Conservation (phyloP, 2,797 vertebrate species). For the Lophotriccus pileatus region DNA sequence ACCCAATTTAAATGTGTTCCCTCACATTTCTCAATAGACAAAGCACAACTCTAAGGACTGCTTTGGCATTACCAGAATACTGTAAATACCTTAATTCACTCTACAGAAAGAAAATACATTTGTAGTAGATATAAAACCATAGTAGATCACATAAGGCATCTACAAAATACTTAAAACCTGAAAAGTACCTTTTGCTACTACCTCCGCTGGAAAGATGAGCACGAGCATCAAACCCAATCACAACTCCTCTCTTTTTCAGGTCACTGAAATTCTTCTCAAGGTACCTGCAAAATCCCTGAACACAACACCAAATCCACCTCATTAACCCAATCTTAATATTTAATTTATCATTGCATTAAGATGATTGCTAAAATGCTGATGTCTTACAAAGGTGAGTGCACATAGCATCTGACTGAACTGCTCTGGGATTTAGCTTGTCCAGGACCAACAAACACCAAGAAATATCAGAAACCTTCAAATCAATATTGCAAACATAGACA, state of each 20-base stretch:
- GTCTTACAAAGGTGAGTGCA: background rate
- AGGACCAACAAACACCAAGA: background rate
- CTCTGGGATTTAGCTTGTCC: background rate
- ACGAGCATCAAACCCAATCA: conserved; percentile 92
- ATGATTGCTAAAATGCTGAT: background rate
- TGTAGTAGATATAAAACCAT: background rate
- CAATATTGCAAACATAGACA: background rate
- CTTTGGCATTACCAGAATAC: background rate
- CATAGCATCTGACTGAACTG: background rate
- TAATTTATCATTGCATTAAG: background rate
- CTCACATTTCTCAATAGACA: background rate
- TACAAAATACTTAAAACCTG: background rate
- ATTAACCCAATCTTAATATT: background rate
- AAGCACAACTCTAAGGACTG: background rate
- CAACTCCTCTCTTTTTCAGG: conserved; percentile 88
- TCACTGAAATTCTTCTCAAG: conserved; percentile 86
- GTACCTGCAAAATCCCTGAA: conserved; percentile 91
- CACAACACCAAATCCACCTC: background rate
- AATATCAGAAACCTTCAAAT: background rate
- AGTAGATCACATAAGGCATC: background rate
- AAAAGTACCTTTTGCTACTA: conserved; percentile 82
- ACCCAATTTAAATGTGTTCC: background rate
- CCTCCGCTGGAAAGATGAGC: conserved; percentile 88
- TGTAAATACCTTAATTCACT: background rate
- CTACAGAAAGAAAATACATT: background rate